phyloP scores from a whole-genome alignment of 2,797 vertebrate species.

The Taenioides sp. region DNA sequence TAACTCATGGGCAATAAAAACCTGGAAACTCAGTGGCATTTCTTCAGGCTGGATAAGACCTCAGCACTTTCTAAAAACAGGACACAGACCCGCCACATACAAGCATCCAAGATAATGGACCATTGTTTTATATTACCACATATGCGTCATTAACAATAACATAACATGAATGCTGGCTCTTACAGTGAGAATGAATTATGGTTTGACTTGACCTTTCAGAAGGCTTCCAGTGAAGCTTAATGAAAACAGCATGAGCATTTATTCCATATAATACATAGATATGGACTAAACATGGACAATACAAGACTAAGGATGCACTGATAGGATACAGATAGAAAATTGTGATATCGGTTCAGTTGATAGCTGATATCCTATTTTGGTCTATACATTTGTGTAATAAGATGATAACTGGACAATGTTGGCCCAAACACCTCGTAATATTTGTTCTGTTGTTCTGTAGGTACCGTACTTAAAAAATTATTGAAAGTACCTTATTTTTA shows the following conservation, averaged over 20 bases:
- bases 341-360: too few species aligned
- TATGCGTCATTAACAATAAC: neutral
- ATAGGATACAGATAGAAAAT: too few species aligned
- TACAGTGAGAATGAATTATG: neutral
- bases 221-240: constrained; percentile 16
- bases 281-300: neutral
- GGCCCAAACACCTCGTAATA: too few species aligned
- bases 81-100: constrained; percentile 3
- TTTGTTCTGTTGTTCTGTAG: too few species aligned
- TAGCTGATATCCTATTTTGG: too few species aligned
- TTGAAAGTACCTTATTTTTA: too few species aligned
- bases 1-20: constrained; percentile 52
- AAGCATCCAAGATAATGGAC: neutral
- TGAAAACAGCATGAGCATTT: neutral
- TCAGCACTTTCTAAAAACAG: constrained; percentile 5
- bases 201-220: neutral
- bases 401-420: too few species aligned
- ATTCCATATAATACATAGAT: neutral
- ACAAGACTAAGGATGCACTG: too few species aligned
- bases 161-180: constrained; percentile 4
- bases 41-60: constrained; percentile 33
- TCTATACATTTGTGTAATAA: too few species aligned
- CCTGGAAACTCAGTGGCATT: constrained; percentile 37
- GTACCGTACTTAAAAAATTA: too few species aligned
- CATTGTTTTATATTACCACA: neutral